These are phyloP conservation scores for Glareola pratincola DNA, from an alignment of 2,113 vertebrate species.

Conservation along the genomic window DNA sequence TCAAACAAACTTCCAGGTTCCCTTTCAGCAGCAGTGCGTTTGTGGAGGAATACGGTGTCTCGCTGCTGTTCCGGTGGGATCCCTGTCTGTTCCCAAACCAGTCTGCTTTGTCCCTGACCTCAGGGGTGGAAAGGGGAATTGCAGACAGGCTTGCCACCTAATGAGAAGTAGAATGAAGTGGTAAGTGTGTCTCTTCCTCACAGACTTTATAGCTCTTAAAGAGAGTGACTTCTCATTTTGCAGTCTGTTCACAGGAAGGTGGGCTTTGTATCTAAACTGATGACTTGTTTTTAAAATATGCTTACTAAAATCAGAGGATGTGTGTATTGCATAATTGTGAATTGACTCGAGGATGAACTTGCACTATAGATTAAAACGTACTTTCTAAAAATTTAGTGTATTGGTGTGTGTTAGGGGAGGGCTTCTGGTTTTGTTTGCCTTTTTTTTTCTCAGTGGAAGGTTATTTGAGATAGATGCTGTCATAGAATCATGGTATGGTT, in stretches of 20 bases:
- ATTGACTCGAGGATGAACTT: background rate
- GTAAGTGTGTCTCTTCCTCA: background rate
- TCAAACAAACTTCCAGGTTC: background rate
- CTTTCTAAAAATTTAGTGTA: background rate
- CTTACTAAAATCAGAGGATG: background rate
- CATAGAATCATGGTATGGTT: too few relatives aligned
- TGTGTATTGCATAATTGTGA: background rate
- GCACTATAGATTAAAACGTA: background rate
- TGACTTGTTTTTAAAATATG: background rate
- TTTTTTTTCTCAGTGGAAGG: background rate
- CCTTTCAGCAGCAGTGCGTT: background rate
- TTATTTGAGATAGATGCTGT: background rate
- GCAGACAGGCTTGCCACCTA: background rate
- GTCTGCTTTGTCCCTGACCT: background rate
- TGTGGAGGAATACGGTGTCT: background rate
- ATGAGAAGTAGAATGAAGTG: background rate
- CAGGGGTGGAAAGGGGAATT: background rate
- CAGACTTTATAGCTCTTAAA: background rate
- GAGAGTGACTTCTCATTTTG: background rate
- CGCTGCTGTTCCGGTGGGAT: fast-evolving
- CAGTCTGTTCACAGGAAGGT: background rate
- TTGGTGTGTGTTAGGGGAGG: background rate
- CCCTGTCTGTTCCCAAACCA: fast-evolving
- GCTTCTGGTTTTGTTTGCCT: background rate
- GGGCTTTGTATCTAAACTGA: background rate